Evolutionary conservation across 2,797 vertebrate genomes (phyloP).

Genomic region (Limosa lapponica): DNA sequence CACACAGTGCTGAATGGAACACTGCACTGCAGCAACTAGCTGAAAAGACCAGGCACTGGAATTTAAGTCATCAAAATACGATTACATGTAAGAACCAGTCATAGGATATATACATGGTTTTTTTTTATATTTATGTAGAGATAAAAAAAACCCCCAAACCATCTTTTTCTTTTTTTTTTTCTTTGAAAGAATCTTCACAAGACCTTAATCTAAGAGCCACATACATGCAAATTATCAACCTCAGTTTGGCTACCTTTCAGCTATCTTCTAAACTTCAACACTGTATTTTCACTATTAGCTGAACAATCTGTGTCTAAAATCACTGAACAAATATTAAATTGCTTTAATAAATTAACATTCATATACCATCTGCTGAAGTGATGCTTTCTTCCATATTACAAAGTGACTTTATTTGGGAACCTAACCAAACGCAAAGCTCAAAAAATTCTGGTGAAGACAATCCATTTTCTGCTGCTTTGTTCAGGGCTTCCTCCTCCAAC

Average conservation of each 20-base stretch:
- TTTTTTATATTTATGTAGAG: not conserved
- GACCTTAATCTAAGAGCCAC: not conserved
- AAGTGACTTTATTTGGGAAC: slow-evolving; percentile 82
- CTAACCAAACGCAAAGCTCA: slow-evolving; percentile 88
- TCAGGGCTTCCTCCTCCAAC: slow-evolving; percentile 84
- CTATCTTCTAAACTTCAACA: not conserved
- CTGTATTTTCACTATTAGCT: not conserved
- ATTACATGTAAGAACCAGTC: not conserved
- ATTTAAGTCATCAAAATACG: not conserved
- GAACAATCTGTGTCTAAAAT: not conserved
- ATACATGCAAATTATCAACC: not conserved
- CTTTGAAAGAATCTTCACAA: not conserved
- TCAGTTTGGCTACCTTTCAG: not conserved
- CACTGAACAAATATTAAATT: not conserved
- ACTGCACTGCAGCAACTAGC: fast-evolving
- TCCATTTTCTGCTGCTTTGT: slow-evolving; percentile 83
- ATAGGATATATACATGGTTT: fast-evolving
- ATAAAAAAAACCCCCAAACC: not conserved
- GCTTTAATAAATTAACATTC: not conserved
- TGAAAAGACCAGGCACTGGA: not conserved
- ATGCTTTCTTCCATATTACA: slow-evolving; percentile 87
- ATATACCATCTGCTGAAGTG: slow-evolving; percentile 81
- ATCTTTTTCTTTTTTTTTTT: too few relatives aligned
- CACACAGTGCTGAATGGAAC: not conserved
- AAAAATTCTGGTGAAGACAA: slow-evolving; percentile 86